A percentile compares a stretch with the other conserved stretches of the same genome.
Conservation (phyloP, 1,140 invertebrate genomes). For the Uloborus diversus region DNA sequence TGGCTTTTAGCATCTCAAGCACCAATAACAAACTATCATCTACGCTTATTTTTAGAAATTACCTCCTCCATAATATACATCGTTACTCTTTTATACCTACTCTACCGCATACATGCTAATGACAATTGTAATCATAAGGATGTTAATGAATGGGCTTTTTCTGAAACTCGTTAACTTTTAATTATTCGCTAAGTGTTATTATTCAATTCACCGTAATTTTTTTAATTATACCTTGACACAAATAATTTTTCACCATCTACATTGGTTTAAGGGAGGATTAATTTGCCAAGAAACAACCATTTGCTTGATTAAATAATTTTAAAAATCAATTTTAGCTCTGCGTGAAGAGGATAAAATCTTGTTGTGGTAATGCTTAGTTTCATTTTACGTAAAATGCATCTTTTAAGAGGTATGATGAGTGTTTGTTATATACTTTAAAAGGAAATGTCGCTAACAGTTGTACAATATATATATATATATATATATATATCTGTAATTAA, state of each 20-base stretch:
- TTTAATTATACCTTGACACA: slow-evolving; percentile 3
- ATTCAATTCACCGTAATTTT: neutral
- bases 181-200: neutral
- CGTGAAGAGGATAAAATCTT: too few relatives aligned
- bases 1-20: slow-evolving; percentile 4
- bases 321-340: too few relatives aligned
- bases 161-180: slow-evolving; percentile 19
- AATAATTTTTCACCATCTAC: slow-evolving; percentile 12
- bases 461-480: too few relatives aligned
- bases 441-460: too few relatives aligned
- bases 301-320: too few relatives aligned
- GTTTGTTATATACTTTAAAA: too few relatives aligned
- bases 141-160: slow-evolving; percentile 22
- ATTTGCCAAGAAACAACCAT: too few relatives aligned
- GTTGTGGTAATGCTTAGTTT: too few relatives aligned
- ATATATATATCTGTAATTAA: too few relatives aligned
- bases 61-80: slow-evolving; percentile 8
- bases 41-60: neutral
- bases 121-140: slow-evolving; percentile 17
- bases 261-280: neutral
- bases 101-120: slow-evolving; percentile 11
- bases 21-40: neutral
- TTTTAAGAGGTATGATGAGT: too few relatives aligned
- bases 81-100: slow-evolving; percentile 13
- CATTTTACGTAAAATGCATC: too few relatives aligned